Evolutionary conservation across 2,888 invertebrate genomes (phyloP).

Genomic region (Cryptosula pallasiana): DNA sequence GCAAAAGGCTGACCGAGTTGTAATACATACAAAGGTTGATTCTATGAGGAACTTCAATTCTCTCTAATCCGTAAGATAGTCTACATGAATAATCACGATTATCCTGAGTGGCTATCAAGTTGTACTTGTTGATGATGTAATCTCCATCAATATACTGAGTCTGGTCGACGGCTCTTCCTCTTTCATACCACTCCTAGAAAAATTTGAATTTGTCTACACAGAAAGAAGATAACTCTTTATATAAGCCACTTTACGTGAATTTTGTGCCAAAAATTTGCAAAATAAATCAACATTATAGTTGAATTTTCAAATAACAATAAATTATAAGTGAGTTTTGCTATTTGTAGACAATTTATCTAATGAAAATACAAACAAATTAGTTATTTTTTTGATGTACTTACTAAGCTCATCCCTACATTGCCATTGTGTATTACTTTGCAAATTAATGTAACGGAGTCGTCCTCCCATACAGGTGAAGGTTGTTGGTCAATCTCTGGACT

Average conservation of each 20-base stretch:
- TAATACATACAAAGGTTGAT: slow-evolving; percentile 1
- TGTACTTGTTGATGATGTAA: neutral
- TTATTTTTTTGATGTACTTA: neutral
- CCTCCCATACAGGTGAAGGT: neutral
- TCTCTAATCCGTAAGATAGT: neutral
- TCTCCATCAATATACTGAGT: slow-evolving; percentile 12
- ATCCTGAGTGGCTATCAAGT: neutral
- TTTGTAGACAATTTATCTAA: no score
- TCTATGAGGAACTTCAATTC: neutral
- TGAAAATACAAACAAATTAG: no score
- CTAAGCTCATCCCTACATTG: neutral
- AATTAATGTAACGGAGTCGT: neutral
- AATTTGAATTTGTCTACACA: no score
- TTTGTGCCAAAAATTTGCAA: no score
- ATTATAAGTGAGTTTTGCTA: no score
- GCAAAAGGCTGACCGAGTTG: no score
- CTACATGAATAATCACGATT: neutral
- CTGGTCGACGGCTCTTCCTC: neutral
- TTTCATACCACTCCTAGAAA: neutral
- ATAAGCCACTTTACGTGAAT: no score
- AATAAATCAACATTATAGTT: no score
- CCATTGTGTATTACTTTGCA: slow-evolving; percentile 1
- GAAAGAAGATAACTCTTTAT: no score
- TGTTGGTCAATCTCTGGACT: neutral
- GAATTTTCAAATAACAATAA: no score